Base-by-base conservation (phyloP, 2,888 invertebrate genomes). In the Auanema freiburgensis region DNA sequence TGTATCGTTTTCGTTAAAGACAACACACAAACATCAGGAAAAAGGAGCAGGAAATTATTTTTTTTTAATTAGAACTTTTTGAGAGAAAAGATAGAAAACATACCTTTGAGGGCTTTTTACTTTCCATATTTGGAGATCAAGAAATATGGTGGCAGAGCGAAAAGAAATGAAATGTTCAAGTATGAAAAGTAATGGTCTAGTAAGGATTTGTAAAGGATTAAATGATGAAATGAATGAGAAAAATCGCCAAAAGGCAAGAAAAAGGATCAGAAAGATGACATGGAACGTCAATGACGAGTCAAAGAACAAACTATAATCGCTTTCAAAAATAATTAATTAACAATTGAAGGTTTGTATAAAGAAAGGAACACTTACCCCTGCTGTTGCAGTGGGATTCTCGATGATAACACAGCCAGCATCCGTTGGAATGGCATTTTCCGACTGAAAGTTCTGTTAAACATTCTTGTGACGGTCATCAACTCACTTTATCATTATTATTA, bases 361-460 rank as follows among this genome's bases (percentile, higher is more conserved):
- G 11, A 16, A 2, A 44, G 5, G 5, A 16, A 58, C 14, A 6
- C 11, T 4, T 42, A 46, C 43, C 46, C 33, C 33, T 5, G 33
- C 33, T 5, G 33, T 33, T 33, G 67, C 71, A 57, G 69, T 74
- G n/a, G 67, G 63, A 64, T 79, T 79, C 65, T 75, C 79, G 57
- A 77, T 79, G 12, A 79, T 70, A 21, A 79, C 60, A 18, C 51
- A 43, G 53, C 33, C 33, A 33, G 33, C 33, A n/a, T 23, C 43
- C 42, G 14, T 40, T 11, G 58, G 49, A 18, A 55, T 46, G n/a
- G 55, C 58, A 0, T 63, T 58, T 21, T 59, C 58, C 8, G 59
- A 63, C 12, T 1, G 25, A 12, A 46, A 18, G 8, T 21, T 46
- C 6, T 18, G 6, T 16, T 16, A 46, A 16, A 46, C 6, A 46